These are phyloP conservation scores for Molossus molossus DNA, from an alignment of 2,797 vertebrate genomes.

Conservation along the genomic window DNA sequence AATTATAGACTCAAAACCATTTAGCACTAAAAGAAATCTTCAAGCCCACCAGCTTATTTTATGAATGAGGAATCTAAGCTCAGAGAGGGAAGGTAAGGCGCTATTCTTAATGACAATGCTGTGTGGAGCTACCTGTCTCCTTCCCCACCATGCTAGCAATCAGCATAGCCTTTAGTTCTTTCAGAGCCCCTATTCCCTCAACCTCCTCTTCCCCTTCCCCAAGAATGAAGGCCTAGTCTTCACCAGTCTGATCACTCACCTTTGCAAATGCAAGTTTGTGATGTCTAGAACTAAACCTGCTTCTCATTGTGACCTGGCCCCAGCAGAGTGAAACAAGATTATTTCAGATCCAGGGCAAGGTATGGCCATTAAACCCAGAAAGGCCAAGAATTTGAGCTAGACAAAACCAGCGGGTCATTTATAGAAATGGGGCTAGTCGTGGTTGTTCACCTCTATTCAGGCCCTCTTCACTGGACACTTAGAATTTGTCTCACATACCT, in stretches of 20 bases:
- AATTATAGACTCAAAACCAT: background rate
- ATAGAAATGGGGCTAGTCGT: background rate
- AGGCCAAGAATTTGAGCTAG: conserved; percentile 1
- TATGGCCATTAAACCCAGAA: background rate
- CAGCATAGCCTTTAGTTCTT: background rate
- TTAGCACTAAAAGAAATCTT: conserved; percentile 6
- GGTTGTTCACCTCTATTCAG: background rate
- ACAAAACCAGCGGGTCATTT: background rate
- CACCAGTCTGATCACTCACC: background rate
- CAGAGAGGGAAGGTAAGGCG: background rate
- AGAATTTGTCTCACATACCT: conserved; percentile 11
- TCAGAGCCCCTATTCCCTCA: background rate
- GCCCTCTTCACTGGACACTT: background rate
- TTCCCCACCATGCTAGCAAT: background rate
- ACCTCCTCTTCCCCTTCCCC: too few relatives aligned
- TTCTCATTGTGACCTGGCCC: background rate
- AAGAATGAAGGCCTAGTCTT: background rate
- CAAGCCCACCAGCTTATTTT: background rate
- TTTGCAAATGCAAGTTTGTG: conserved; percentile 11
- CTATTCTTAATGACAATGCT: background rate
- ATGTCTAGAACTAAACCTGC: background rate
- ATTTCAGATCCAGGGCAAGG: background rate
- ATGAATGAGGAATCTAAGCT: background rate
- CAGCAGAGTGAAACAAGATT: background rate
- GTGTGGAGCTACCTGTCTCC: background rate